Evolutionary conservation across 2,888 invertebrate species (phyloP).

Genomic region (Gastracanthus pulcherrimus): DNA sequence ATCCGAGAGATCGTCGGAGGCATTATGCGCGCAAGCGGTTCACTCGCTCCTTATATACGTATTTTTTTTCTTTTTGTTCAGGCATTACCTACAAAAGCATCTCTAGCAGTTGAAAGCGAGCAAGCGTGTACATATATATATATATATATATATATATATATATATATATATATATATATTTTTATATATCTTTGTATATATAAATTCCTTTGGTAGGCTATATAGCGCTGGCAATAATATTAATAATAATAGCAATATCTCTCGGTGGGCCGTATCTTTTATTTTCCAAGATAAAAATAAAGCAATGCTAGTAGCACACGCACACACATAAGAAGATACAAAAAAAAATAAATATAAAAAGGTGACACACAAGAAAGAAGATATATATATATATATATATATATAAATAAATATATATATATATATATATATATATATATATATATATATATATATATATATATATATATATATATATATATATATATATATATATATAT

Average conservation of each 20-base stretch:
- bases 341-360: constrained; percentile 24
- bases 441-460: no score
- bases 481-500: neutral
- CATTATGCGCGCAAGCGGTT: constrained; percentile 24
- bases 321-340: constrained; percentile 32
- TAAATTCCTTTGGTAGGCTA: neutral
- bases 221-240: constrained; percentile 12
- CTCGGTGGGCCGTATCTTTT: neutral
- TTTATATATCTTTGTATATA: constrained; percentile 23
- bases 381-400: neutral
- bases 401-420: no score
- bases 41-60: neutral
- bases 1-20: constrained; percentile 23
- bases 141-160: constrained; percentile 42
- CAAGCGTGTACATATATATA: constrained; percentile 36
- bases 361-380: constrained; percentile 17
- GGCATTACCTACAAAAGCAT: constrained; percentile 49
- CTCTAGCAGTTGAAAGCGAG: constrained; percentile 52
- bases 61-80: constrained; percentile 28
- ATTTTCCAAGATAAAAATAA: constrained; percentile 20
- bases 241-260: neutral
- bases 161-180: neutral
- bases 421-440: no score
- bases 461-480: no score
- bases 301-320: constrained; percentile 50